phyloP scores from a whole-genome alignment of 1,140 invertebrate genomes.

The Bursaphelenchus mucronatus region DNA sequence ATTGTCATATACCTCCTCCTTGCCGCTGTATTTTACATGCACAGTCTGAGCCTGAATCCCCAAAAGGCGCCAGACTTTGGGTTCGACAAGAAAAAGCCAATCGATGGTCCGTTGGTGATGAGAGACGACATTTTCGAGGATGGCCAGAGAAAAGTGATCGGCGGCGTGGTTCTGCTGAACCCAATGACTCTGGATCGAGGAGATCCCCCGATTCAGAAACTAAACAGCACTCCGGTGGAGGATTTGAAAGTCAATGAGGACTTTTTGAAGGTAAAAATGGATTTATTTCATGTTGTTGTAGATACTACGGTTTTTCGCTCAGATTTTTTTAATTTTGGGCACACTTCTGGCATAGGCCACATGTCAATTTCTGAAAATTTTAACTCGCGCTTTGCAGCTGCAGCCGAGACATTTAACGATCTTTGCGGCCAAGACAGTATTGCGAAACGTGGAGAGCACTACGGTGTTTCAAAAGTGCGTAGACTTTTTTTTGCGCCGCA shows the following conservation, averaged over 20 bases:
- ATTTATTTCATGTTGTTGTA: neutral
- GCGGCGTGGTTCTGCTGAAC: neutral
- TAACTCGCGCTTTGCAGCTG: too few relatives aligned
- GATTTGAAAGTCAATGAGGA: conserved; percentile 10
- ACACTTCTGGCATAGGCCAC: too few relatives aligned
- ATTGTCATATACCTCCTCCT: conserved; percentile 5
- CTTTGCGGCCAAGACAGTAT: too few relatives aligned
- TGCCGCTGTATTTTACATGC: neutral
- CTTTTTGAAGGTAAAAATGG: neutral
- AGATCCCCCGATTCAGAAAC: conserved; percentile 19
- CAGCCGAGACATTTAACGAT: too few relatives aligned
- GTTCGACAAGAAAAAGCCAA: conserved; percentile 33
- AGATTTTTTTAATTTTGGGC: neutral
- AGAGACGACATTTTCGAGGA: conserved; percentile 32
- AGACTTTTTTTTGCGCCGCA: too few relatives aligned
- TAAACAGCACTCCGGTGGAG: conserved; percentile 20
- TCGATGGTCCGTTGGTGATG: conserved; percentile 32
- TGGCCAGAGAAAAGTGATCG: neutral
- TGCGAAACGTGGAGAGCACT: too few relatives aligned
- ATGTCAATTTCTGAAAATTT: too few relatives aligned
- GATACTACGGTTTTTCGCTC: neutral
- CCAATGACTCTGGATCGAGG: conserved; percentile 12
- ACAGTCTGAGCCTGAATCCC: neutral
- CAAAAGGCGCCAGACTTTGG: conserved; percentile 15
- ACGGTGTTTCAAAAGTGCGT: too few relatives aligned